phyloP scores from a whole-genome alignment of 2,113 vertebrate species.

The Vombatus ursinus region DNA sequence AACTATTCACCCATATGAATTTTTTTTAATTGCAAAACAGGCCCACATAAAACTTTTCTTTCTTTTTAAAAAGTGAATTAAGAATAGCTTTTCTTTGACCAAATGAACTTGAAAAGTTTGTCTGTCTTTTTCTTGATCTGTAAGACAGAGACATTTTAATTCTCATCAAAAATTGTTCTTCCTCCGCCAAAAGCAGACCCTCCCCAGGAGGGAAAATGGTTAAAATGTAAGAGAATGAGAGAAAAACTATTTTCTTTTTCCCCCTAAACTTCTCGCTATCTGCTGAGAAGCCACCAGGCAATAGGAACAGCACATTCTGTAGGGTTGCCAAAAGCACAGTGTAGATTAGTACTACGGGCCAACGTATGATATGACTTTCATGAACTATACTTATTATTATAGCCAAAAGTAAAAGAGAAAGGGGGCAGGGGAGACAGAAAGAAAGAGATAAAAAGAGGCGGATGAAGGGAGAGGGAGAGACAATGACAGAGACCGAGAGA shows the following conservation, averaged over 20 bases:
- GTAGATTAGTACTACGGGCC: constrained; percentile 29
- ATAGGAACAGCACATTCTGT: constrained; percentile 40
- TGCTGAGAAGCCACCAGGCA: constrained; percentile 3
- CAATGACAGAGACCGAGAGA: not conserved
- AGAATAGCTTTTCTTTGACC: constrained; percentile 50
- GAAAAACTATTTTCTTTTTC: not conserved
- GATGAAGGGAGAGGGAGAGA: not conserved
- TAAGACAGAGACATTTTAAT: constrained; percentile 51
- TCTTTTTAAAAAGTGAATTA: constrained; percentile 66
- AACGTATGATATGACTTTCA: constrained; percentile 73
- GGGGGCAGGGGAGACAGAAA: constrained; percentile 7
- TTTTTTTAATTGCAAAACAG: constrained; percentile 61
- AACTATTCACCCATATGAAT: constrained; percentile 64
- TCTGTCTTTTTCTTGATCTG: constrained; percentile 57
- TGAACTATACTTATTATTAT: constrained; percentile 63
- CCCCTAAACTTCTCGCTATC: not conserved
- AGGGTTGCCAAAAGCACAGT: constrained; percentile 47
- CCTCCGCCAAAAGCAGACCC: constrained; percentile 42
- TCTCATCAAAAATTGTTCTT: constrained; percentile 55
- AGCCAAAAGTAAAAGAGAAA: constrained; percentile 67
- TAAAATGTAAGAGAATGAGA: not conserved
- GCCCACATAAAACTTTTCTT: constrained; percentile 63
- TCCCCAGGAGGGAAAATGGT: not conserved
- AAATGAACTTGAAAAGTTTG: constrained; percentile 61
- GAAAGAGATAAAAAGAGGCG: not conserved